These are phyloP conservation scores for Rhopalosiphum padi DNA, from an alignment of 1,140 invertebrate species.

Conservation along the genomic window DNA sequence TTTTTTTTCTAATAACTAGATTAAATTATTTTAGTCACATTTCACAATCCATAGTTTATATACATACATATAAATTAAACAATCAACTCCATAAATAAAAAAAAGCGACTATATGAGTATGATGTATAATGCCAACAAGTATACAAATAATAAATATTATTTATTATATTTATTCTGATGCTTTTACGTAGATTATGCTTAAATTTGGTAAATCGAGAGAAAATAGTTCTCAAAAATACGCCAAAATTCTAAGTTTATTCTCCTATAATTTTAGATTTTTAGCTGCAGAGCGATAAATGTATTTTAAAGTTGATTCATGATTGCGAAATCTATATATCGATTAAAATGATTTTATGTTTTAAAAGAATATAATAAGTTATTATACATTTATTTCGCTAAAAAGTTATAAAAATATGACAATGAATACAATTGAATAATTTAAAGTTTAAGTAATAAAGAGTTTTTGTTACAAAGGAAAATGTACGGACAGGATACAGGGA, in stretches of 20 bases:
- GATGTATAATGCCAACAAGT: not conserved
- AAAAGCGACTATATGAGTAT: not conserved
- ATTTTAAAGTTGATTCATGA: not conserved
- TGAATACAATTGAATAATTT: slow-evolving; percentile 2
- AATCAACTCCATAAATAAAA: not conserved
- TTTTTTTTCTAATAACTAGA: not conserved
- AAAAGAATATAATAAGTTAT: not conserved
- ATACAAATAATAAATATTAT: not conserved
- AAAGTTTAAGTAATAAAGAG: slow-evolving; percentile 9
- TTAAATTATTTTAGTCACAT: not conserved
- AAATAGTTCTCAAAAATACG: not conserved
- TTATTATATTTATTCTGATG: not conserved
- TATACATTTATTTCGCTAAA: not conserved
- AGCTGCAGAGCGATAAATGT: too few relatives aligned
- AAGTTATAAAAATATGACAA: not conserved
- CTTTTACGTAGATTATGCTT: not conserved
- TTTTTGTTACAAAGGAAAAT: slow-evolving; percentile 9
- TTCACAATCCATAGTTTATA: not conserved
- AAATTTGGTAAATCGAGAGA: not conserved
- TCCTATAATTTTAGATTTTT: not conserved
- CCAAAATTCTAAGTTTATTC: not conserved
- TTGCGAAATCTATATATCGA: not conserved
- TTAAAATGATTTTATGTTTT: not conserved
- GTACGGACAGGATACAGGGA: not conserved
- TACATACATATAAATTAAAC: not conserved